These are phyloP conservation scores for Samia ricini DNA, from an alignment of 1,140 invertebrate species.

Conservation along the genomic window DNA sequence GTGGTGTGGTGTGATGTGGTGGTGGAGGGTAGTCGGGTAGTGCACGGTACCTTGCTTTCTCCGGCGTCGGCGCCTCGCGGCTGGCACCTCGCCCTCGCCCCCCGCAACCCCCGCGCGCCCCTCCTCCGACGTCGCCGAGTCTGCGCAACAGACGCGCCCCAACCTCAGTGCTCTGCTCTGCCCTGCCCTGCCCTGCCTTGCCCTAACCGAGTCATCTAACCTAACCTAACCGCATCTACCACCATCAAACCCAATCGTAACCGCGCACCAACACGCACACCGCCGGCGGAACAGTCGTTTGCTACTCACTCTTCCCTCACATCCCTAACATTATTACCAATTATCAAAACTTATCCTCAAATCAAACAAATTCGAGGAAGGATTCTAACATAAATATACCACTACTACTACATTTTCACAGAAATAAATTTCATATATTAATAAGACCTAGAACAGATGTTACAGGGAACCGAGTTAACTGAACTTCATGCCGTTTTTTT, in stretches of 20 bases:
- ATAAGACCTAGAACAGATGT: too few species aligned
- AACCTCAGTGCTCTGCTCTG: neutral
- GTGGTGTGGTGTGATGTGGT: slow-evolving; percentile 3
- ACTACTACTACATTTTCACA: neutral
- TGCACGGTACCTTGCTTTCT: slow-evolving; percentile 41
- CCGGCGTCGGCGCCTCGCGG: slow-evolving; percentile 38
- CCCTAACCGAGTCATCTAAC: too few species aligned
- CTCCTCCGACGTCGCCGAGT: slow-evolving; percentile 66
- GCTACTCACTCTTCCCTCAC: neutral
- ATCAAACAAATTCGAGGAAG: too few species aligned
- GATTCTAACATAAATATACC: neutral
- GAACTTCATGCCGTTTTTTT: too few species aligned
- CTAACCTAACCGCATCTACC: too few species aligned
- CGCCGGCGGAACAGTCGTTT: neutral
- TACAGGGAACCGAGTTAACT: too few species aligned
- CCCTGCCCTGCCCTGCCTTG: slow-evolving; percentile 11
- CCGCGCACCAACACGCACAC: neutral
- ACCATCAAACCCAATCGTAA: neutral
- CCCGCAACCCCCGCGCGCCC: slow-evolving; percentile 13
- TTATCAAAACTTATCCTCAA: neutral
- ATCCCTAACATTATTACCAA: neutral
- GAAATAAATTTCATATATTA: neutral
- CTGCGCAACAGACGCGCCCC: slow-evolving; percentile 49
- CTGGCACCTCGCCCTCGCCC: slow-evolving; percentile 11
- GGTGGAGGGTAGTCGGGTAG: slow-evolving; percentile 9